Conservation (phyloP, 2,888 invertebrate species). For the Malachius bipustulatus region DNA sequence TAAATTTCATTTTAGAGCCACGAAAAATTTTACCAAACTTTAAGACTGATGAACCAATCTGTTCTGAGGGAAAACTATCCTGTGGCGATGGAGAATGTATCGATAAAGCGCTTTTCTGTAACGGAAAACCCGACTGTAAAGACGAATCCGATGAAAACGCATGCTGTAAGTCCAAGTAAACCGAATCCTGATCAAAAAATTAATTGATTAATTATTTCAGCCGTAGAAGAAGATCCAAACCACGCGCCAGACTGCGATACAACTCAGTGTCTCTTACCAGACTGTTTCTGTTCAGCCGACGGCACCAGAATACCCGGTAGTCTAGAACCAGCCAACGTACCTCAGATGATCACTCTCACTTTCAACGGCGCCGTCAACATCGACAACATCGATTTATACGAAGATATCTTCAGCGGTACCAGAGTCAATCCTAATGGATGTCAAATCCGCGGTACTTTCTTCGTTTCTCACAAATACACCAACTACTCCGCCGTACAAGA, state of each 20-base stretch:
- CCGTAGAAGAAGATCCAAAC: conserved; percentile 82
- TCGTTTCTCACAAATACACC: conserved; percentile 84
- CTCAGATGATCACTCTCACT: conserved; percentile 87
- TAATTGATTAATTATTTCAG: conserved; percentile 39
- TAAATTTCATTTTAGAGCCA: conserved; percentile 59
- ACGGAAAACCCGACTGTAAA: conserved; percentile 84
- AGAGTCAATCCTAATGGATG: conserved; percentile 83
- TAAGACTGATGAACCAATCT: conserved; percentile 88
- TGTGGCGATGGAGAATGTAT: conserved; percentile 90
- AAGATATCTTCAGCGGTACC: conserved; percentile 77
- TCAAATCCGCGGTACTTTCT: conserved; percentile 80
- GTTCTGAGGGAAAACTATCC: conserved; percentile 79
- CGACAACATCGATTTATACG: conserved; percentile 85
- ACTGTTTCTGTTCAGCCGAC: conserved; percentile 88
- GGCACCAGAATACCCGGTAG: conserved; percentile 80
- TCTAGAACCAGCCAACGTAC: conserved; percentile 72
- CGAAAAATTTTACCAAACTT: conserved; percentile 78
- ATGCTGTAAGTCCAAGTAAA: conserved; percentile 67
- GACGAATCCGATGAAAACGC: conserved; percentile 93
- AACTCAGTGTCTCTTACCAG: conserved; percentile 77
- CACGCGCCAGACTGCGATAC: conserved; percentile 85
- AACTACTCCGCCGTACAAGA: conserved; percentile 87
- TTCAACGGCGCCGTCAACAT: conserved; percentile 89
- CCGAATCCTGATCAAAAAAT: too few relatives aligned
- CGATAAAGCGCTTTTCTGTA: conserved; percentile 85